Conservation (phyloP, 2,113 vertebrate species). For the Lynx canadensis region DNA sequence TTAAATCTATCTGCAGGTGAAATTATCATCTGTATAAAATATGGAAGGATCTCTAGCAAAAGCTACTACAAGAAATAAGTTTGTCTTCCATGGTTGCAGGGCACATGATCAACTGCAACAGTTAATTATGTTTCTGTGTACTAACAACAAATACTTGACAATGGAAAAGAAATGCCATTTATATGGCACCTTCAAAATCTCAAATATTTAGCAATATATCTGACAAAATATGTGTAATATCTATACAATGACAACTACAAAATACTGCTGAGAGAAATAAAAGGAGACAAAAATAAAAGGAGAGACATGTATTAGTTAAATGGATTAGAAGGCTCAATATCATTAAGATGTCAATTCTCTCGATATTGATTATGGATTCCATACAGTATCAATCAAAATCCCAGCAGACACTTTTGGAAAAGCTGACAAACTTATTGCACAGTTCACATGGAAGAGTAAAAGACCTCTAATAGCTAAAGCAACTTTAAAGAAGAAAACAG, state of each 20-base stretch:
- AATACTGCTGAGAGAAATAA: background rate
- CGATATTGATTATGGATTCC: background rate
- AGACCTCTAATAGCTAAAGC: background rate
- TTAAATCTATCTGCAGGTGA: background rate
- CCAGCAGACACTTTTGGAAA: background rate
- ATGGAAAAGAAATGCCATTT: background rate
- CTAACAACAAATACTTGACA: background rate
- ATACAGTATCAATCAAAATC: background rate
- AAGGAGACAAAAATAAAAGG: background rate
- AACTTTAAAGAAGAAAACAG: background rate
- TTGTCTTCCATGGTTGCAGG: background rate
- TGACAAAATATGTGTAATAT: background rate
- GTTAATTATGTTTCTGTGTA: background rate
- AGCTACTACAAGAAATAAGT: background rate
- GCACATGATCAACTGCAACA: background rate
- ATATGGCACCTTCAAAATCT: background rate
- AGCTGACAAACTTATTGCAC: background rate
- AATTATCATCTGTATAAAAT: conserved; percentile 2
- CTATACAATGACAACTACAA: background rate
- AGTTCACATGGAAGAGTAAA: background rate
- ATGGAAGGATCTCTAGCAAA: background rate
- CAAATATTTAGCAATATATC: background rate
- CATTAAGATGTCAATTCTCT: background rate
- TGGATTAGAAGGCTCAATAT: background rate
- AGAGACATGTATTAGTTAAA: background rate